phyloP scores from a whole-genome alignment of 1,140 invertebrate species.

The Hesperophylax magnus region DNA sequence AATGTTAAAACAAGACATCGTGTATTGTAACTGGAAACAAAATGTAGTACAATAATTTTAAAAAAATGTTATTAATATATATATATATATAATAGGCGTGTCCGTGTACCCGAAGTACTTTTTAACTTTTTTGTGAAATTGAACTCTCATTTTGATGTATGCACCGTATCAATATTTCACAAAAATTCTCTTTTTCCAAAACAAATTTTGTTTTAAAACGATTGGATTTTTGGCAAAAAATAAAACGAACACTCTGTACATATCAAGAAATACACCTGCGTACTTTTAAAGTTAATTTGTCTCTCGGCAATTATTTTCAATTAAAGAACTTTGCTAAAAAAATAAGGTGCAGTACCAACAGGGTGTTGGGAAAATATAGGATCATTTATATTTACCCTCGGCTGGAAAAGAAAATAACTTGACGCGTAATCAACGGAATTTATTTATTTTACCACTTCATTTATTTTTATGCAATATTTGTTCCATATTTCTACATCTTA shows the following conservation, averaged over 20 bases:
- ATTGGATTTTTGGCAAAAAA: neutral
- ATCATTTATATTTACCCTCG: conserved; percentile 28
- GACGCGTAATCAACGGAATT: no score
- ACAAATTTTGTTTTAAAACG: neutral
- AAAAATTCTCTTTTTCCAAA: neutral
- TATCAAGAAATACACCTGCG: conserved; percentile 48
- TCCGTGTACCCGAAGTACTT: no score
- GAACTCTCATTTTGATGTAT: no score
- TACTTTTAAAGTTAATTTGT: conserved; percentile 56
- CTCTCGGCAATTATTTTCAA: conserved; percentile 58
- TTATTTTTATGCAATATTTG: no score
- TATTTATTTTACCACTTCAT: no score
- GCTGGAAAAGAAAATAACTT: no score
- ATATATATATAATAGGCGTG: no score
- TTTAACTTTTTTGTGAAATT: no score
- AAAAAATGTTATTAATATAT: neutral
- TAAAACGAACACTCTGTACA: conserved; percentile 47
- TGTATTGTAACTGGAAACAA: no score
- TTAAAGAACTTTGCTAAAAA: conserved; percentile 56
- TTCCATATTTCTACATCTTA: no score
- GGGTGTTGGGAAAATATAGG: conserved; percentile 18
- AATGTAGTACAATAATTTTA: neutral
- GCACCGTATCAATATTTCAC: no score
- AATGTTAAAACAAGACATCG: no score
- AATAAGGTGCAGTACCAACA: conserved; percentile 38